phyloP scores from a whole-genome alignment of 2,797 vertebrate genomes.

The Takifugu ocellatus region DNA sequence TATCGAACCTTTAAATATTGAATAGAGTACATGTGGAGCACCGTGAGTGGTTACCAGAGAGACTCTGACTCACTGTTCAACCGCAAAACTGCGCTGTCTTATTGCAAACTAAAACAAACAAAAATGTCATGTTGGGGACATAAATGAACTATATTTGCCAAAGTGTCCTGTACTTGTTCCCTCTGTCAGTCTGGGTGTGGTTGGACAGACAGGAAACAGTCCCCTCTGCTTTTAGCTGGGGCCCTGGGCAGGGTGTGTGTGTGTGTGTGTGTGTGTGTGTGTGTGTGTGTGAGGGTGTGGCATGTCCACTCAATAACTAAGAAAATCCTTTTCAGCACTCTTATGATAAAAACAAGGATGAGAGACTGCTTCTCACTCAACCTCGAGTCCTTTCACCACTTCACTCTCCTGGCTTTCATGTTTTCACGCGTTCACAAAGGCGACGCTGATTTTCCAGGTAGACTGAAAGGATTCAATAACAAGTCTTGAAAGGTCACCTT shows the following conservation, averaged over 20 bases:
- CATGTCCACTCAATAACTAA: slow-evolving; percentile 46
- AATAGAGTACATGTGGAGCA: not conserved
- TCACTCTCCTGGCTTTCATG: not conserved
- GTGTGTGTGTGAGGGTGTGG: slow-evolving; percentile 27
- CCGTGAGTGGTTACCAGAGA: not conserved
- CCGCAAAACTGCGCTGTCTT: not conserved
- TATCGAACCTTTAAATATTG: too few relatives aligned
- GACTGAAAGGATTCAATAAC: too few relatives aligned
- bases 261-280: slow-evolving; percentile 25
- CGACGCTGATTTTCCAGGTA: too few relatives aligned
- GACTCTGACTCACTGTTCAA: slow-evolving; percentile 1
- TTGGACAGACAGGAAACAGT: slow-evolving; percentile 68
- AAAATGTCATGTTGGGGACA: slow-evolving; percentile 15
- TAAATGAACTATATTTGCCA: slow-evolving; percentile 48
- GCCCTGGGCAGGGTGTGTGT: slow-evolving; percentile 48
- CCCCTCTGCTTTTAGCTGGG: slow-evolving; percentile 70
- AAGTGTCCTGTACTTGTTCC: slow-evolving; percentile 37
- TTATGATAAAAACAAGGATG: slow-evolving; percentile 19
- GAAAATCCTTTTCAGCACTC: slow-evolving; percentile 29
- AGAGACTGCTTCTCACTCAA: slow-evolving; percentile 5
- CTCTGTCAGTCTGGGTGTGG: slow-evolving; percentile 57
- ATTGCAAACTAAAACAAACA: slow-evolving; percentile 16
- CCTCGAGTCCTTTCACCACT: slow-evolving; percentile 28
- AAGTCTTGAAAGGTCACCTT: too few relatives aligned
- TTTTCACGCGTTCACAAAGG: not conserved